phyloP scores from a whole-genome alignment of 2,797 vertebrate genomes.

The Gastrophryne carolinensis region DNA sequence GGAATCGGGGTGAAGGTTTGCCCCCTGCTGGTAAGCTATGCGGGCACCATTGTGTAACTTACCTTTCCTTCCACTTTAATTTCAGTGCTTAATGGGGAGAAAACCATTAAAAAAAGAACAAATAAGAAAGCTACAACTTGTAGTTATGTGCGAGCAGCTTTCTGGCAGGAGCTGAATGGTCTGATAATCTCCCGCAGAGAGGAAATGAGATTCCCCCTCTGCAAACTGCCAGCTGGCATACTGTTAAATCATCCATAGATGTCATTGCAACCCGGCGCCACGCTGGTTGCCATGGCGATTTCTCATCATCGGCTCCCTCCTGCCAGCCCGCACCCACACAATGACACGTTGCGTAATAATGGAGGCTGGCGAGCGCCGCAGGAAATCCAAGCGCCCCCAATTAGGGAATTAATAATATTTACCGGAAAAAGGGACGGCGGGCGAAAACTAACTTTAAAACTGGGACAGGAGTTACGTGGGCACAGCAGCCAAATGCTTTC shows the following conservation, averaged over 20 bases:
- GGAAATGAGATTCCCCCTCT: background rate
- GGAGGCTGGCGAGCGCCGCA: background rate
- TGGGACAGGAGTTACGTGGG: too few relatives aligned
- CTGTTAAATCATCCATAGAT: background rate
- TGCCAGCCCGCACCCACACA: background rate
- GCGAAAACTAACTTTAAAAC: too few relatives aligned
- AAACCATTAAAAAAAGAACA: too few relatives aligned
- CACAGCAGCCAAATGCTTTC: too few relatives aligned
- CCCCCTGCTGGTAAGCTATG: too few relatives aligned
- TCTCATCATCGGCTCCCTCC: background rate
- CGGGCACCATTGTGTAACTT: too few relatives aligned
- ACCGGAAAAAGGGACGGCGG: too few relatives aligned
- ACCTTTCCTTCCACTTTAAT: too few relatives aligned
- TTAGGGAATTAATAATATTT: background rate
- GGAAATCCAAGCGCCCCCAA: background rate
- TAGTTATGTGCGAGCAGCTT: background rate
- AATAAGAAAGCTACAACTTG: too few relatives aligned
- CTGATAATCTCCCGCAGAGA: background rate
- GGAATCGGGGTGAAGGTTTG: too few relatives aligned
- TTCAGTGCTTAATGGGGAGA: too few relatives aligned
- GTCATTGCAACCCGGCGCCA: background rate
- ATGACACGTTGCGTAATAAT: background rate
- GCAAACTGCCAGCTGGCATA: background rate
- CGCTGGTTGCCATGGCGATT: slow-evolving; percentile 10
- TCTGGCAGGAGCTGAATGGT: background rate